Evolutionary conservation across 2,888 invertebrate genomes (phyloP).

Genomic region (Stratiomys singularior): DNA sequence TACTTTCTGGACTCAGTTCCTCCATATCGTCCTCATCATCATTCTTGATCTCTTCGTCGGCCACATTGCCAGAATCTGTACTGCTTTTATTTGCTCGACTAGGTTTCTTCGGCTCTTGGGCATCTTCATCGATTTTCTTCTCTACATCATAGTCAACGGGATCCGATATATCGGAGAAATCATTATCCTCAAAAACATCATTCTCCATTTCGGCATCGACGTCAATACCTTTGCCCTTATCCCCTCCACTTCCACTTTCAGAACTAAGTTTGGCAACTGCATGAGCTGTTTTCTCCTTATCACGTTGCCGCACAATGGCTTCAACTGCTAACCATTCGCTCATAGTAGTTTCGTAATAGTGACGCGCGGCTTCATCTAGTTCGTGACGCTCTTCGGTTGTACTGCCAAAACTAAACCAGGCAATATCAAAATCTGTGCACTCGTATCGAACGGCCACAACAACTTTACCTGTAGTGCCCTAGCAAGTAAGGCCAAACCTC

Average conservation of each 20-base stretch:
- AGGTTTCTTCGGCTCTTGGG: conserved; percentile 57
- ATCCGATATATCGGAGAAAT: conserved; percentile 69
- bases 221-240: conserved; percentile 69
- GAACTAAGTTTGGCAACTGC: conserved; percentile 87
- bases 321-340: conserved; percentile 96
- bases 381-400: conserved; percentile 73
- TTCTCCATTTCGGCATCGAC: conserved; percentile 70
- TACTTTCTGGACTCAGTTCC: conserved; percentile 54
- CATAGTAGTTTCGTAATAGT: conserved; percentile 89
- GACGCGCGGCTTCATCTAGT: conserved; percentile 75
- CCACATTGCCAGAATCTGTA: conserved; percentile 64
- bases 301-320: conserved; percentile 85
- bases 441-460: neutral
- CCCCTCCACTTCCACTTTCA: conserved; percentile 72
- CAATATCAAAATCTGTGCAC: no score
- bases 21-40: conserved; percentile 52
- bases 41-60: conserved; percentile 64
- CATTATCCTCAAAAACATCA: conserved; percentile 68
- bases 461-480: conserved; percentile 79
- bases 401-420: conserved; percentile 72
- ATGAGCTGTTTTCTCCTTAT: conserved; percentile 84
- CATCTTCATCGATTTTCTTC: conserved; percentile 51
- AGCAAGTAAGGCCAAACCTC: conserved; percentile 91
- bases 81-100: conserved; percentile 63
- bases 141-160: conserved; percentile 63